A percentile compares a stretch with the other conserved stretches of the same genome.
phyloP scores from a whole-genome alignment of 1,140 invertebrate genomes.

The Procambarus virginalis region DNA sequence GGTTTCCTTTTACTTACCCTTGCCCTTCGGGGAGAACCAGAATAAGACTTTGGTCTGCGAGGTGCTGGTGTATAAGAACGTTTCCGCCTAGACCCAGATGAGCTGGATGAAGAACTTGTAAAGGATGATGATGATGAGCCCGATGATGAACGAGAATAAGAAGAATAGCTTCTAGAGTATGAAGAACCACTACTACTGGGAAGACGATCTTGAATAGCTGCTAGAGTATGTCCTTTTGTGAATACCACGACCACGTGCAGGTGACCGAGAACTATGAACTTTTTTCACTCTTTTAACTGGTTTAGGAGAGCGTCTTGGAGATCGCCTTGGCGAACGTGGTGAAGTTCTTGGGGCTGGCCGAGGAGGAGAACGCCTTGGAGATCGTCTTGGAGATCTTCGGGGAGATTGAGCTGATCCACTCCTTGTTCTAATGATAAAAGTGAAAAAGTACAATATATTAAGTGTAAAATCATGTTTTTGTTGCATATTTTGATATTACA shows the following conservation, averaged over 20 bases:
- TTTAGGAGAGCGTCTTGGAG: slow-evolving; percentile 55
- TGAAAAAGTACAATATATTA: too few species aligned
- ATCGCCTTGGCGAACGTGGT: slow-evolving; percentile 38
- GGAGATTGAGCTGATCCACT: slow-evolving; percentile 54
- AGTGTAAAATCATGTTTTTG: too few species aligned
- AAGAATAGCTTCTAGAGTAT: slow-evolving; percentile 62
- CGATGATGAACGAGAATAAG: slow-evolving; percentile 66
- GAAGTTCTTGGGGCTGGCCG: slow-evolving; percentile 19
- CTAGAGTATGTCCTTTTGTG: slow-evolving; percentile 64
- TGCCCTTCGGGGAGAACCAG: slow-evolving; percentile 32
- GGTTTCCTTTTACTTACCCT: slow-evolving; percentile 55
- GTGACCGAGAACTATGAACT: slow-evolving; percentile 31
- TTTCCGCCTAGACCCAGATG: slow-evolving; percentile 55
- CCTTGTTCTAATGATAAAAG: slow-evolving; percentile 19
- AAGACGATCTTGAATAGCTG: slow-evolving; percentile 68
- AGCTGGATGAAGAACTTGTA: slow-evolving; percentile 52
- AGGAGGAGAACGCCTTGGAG: slow-evolving; percentile 30
- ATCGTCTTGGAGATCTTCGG: slow-evolving; percentile 42
- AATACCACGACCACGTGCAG: slow-evolving; percentile 17
- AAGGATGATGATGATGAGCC: slow-evolving; percentile 56
- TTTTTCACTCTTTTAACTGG: slow-evolving; percentile 25
- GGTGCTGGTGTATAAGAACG: slow-evolving; percentile 45
- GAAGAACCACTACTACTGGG: slow-evolving; percentile 64
- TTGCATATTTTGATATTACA: too few species aligned
- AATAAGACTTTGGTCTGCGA: slow-evolving; percentile 43